A percentile compares a stretch with the other conserved stretches of the same genome.
Conservation (phyloP, 2,888 invertebrate species). For the Tetragonula carbonaria region DNA sequence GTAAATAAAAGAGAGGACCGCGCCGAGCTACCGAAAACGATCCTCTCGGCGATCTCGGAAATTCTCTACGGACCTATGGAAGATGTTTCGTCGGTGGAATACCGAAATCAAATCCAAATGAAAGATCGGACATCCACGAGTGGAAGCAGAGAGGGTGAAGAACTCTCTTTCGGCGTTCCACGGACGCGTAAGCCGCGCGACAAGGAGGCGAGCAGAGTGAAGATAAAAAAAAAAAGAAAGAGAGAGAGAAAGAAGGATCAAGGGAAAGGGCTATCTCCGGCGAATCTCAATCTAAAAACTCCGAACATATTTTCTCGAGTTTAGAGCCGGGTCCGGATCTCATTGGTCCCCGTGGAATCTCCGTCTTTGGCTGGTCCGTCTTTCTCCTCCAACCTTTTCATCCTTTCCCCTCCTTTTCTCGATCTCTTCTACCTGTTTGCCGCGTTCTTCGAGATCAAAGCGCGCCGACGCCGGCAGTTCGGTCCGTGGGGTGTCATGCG, state of each 20-base stretch:
- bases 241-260: background rate
- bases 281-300: conserved; percentile 73
- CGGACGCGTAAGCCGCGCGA: conserved; percentile 35
- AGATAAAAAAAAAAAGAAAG: background rate
- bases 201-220: background rate
- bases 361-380: conserved; percentile 56
- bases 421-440: conserved; percentile 76
- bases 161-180: conserved; percentile 65
- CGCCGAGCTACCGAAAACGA: conserved; percentile 51
- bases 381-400: conserved; percentile 49
- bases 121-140: conserved; percentile 61
- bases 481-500: conserved; percentile 81
- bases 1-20: conserved; percentile 7
- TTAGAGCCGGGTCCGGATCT: conserved; percentile 69
- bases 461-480: conserved; percentile 75
- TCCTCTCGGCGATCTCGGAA: conserved; percentile 21
- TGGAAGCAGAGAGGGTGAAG: conserved; percentile 34
- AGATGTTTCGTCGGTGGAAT: conserved; percentile 33
- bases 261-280: conserved; percentile 66
- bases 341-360: conserved; percentile 70
- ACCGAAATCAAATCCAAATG: conserved; percentile 72
- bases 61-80: conserved; percentile 13
- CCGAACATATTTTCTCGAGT: conserved; percentile 78
- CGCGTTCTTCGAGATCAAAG: conserved; percentile 77
- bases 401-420: conserved; percentile 63